These are phyloP conservation scores for Drosophila fuyamai DNA, from an alignment of 1,140 invertebrate species.

Conservation along the genomic window DNA sequence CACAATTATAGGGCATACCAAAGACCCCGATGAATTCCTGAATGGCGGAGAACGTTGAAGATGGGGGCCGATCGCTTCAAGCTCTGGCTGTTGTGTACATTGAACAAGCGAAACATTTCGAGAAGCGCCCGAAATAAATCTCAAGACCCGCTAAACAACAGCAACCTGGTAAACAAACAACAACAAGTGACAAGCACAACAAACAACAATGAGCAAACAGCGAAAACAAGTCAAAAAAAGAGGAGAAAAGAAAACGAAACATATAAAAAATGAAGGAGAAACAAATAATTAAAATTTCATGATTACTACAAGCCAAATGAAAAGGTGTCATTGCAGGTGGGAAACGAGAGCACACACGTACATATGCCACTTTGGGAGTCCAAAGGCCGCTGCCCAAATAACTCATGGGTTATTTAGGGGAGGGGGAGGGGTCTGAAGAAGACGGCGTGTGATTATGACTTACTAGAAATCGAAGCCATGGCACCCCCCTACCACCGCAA, in stretches of 20 bases:
- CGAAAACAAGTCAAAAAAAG: slow-evolving; percentile 14
- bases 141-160: slow-evolving; percentile 46
- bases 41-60: slow-evolving; percentile 5
- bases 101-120: slow-evolving; percentile 61
- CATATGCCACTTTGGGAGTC: slow-evolving; percentile 35
- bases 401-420: background rate
- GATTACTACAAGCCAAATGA: slow-evolving; percentile 52
- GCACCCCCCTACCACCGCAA: background rate
- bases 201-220: slow-evolving; percentile 39
- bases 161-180: slow-evolving; percentile 22
- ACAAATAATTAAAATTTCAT: slow-evolving; percentile 53
- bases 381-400: slow-evolving; percentile 7
- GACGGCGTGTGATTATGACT: slow-evolving; percentile 9
- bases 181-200: slow-evolving; percentile 31
- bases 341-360: slow-evolving; percentile 78
- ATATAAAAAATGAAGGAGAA: slow-evolving; percentile 20
- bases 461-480: slow-evolving; percentile 18
- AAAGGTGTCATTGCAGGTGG: slow-evolving; percentile 80
- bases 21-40: background rate
- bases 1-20: slow-evolving; percentile 4
- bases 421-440: background rate
- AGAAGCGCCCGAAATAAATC: slow-evolving; percentile 58
- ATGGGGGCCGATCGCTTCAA: slow-evolving; percentile 8
- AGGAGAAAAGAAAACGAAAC: slow-evolving; percentile 31
- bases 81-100: slow-evolving; percentile 39